phyloP scores from a whole-genome alignment of 2,113 vertebrate genomes.

The Regulus satrapa region DNA sequence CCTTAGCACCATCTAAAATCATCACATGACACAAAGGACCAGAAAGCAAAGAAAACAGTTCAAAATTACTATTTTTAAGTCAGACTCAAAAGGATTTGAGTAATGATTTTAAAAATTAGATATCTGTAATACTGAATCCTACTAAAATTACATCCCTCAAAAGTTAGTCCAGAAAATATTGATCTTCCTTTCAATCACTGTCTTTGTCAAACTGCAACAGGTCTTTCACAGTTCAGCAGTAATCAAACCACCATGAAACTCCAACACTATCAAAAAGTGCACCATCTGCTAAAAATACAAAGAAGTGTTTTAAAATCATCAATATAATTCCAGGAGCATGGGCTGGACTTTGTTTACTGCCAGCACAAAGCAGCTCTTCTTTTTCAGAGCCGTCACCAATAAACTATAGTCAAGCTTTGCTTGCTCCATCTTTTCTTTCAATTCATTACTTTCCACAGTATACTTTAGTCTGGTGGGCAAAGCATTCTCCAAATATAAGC shows the following conservation, averaged over 20 bases:
- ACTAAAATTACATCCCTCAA: not conserved
- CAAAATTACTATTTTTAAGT: not conserved
- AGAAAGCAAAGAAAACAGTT: not conserved
- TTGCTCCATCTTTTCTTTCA: not conserved
- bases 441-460: not conserved
- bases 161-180: not conserved
- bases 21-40: not conserved
- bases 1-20: not conserved
- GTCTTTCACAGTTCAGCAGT: not conserved
- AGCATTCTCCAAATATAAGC: not conserved
- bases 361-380: not conserved
- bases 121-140: not conserved
- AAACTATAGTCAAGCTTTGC: not conserved
- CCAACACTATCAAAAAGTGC: not conserved
- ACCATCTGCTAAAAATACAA: not conserved
- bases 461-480: not conserved
- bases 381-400: not conserved
- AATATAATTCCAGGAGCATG: not conserved
- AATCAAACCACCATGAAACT: not conserved
- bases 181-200: not conserved
- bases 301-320: not conserved
- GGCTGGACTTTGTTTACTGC: not conserved
- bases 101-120: not conserved
- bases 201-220: not conserved
- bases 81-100: not conserved